These are phyloP conservation scores for Diglossa cyanea DNA, from an alignment of 2,797 vertebrate genomes.

Conservation along the genomic window DNA sequence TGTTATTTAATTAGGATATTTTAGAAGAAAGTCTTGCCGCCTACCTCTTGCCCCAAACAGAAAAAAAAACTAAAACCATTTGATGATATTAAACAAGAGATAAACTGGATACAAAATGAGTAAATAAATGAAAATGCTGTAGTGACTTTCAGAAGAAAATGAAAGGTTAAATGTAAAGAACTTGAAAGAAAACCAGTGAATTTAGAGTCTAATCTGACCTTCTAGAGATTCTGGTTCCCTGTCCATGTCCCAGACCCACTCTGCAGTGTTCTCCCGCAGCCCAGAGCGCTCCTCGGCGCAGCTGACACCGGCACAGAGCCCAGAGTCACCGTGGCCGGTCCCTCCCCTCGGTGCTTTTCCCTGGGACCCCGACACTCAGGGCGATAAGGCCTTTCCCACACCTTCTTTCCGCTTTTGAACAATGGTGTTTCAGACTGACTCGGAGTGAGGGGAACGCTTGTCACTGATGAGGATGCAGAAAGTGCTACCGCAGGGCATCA, in stretches of 20 bases:
- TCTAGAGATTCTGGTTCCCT: background rate
- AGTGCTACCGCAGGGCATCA: background rate
- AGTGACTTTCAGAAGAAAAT: background rate
- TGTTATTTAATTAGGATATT: background rate
- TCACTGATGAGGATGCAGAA: background rate
- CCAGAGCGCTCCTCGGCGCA: background rate
- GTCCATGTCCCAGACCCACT: background rate
- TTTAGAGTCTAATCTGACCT: background rate
- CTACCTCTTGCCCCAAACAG: background rate
- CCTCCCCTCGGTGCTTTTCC: background rate
- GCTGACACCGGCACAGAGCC: background rate
- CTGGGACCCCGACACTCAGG: too few relatives aligned
- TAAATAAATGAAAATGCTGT: background rate
- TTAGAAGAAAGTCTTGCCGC: background rate
- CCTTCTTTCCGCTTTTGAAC: background rate
- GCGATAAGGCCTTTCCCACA: background rate
- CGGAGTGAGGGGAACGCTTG: background rate
- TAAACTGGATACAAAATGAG: background rate
- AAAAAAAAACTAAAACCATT: background rate
- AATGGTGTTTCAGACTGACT: rapidly evolving
- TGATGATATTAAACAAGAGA: background rate
- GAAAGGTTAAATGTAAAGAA: background rate
- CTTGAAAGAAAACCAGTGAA: background rate
- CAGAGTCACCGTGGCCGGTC: background rate
- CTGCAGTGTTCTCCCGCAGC: background rate